phyloP scores from a whole-genome alignment of 2,888 invertebrate genomes.

The Tuta absoluta region DNA sequence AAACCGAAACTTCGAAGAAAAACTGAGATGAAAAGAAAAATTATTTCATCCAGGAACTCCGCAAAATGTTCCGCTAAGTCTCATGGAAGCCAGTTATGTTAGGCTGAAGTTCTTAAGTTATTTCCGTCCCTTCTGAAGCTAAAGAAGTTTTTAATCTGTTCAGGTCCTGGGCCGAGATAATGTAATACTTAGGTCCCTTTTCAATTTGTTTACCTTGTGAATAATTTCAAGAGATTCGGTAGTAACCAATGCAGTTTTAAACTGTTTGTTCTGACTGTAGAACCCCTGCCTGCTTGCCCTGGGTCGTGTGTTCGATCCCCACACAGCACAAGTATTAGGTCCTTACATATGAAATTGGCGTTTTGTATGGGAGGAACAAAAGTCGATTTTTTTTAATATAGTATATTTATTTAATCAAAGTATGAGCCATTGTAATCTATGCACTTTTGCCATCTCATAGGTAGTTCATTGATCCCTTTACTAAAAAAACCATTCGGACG shows the following conservation, averaged over 20 bases:
- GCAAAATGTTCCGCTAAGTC: background rate
- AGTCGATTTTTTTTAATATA: no score
- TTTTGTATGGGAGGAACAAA: no score
- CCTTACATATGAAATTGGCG: no score
- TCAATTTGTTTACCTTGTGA: conserved; percentile 4
- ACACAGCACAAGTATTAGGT: no score
- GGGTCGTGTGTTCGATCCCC: no score
- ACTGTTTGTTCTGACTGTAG: no score
- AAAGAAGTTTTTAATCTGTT: background rate
- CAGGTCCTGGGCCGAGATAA: background rate
- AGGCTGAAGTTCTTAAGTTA: background rate
- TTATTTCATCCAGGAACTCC: background rate
- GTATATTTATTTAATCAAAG: no score
- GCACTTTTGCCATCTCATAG: no score
- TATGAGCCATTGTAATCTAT: no score
- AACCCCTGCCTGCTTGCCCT: no score
- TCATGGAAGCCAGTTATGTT: conserved; percentile 3
- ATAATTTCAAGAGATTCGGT: background rate
- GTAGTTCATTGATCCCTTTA: no score
- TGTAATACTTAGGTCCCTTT: background rate
- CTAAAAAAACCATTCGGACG: no score
- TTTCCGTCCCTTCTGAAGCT: background rate
- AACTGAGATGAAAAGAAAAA: background rate
- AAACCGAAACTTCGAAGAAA: background rate
- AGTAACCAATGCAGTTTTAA: background rate